Evolutionary conservation across 2,888 invertebrate genomes (phyloP), one percentile per base, ranked within the genome.

Genomic region (Perdita meconis): DNA sequence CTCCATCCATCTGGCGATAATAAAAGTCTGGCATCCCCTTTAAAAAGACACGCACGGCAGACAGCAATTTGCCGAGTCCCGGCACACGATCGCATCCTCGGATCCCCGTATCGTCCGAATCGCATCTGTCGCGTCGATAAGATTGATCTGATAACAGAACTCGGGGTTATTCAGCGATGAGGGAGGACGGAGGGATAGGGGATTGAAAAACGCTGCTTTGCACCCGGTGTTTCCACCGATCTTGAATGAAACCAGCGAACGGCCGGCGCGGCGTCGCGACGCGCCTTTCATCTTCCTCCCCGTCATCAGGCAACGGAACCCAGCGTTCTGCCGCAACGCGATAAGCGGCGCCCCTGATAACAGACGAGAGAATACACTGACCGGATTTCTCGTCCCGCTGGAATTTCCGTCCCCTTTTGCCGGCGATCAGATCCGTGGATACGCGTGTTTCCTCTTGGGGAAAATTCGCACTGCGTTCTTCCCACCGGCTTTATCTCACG

Each of bases 321-420:
- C 40, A 63, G 22, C 64, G 50, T 50, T 61, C 16, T 72, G 67
- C 22, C 68, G 74, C 42, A 24, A 50, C 47, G 47, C 50, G 81
- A 81, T 81, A 81, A 81, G 81, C 77, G 44, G 81, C 77, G 44
- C 24, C 36, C 22, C 40, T 56, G 80, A 81, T 81, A 81, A 55
- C 44, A n/a, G 24, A 16, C 8, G 19, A 66, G 60, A 69, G 63
- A 72, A 81, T 66, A 63, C 68, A 50, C 57, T 69, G 65, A 63
- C 66, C 73, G 81, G 78, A 81, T 69, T 66, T 78, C 69, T 78
- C 59, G 78, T 67, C 69, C 72, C 65, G 65, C 47, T 80, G 80
- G 72, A 72, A 81, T 65, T 81, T 68, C 66, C 68, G 50, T 42
- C 59, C 60, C 60, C n/a, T n/a, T 75, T 51, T 59, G 64, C 67